Conservation (phyloP, 2,888 invertebrate species). For the Pterobdella sp. region DNA sequence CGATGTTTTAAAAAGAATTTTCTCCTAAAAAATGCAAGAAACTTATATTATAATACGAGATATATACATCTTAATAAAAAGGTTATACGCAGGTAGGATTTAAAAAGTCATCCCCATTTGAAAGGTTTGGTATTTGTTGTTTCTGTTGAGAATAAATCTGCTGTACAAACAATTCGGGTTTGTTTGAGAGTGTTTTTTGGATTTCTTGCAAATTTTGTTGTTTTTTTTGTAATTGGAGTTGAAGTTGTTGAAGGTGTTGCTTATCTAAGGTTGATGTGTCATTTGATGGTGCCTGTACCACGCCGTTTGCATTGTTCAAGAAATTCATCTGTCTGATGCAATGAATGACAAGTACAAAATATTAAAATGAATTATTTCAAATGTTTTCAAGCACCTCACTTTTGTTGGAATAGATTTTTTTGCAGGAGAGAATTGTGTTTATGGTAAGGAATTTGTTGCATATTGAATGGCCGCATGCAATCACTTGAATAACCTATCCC, state of each 20-base stretch:
- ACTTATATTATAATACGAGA: no score
- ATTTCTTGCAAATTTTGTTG: not conserved
- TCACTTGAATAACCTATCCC: conserved; percentile 23
- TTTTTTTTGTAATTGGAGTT: not conserved
- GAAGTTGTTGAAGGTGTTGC: conserved; percentile 9
- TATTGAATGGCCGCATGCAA: not conserved
- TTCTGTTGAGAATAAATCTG: not conserved
- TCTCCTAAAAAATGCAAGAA: no score
- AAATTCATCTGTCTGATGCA: not conserved
- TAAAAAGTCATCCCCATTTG: conserved; percentile 22
- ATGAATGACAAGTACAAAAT: not conserved
- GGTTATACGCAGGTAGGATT: conserved; percentile 25
- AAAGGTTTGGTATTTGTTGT: not conserved
- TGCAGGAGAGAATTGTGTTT: conserved; percentile 10
- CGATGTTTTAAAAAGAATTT: no score
- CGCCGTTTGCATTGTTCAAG: no score
- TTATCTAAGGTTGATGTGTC: not conserved
- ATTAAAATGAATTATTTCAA: not conserved
- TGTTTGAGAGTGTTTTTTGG: not conserved
- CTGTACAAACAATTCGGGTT: not conserved
- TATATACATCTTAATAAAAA: not conserved
- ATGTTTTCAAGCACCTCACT: not conserved
- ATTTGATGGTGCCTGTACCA: not conserved
- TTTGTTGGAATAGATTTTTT: conserved; percentile 9
- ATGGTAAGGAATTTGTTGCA: conserved; percentile 18